These are phyloP conservation scores for Trematomus loennbergii DNA, from an alignment of 2,113 vertebrate genomes.

Conservation along the genomic window DNA sequence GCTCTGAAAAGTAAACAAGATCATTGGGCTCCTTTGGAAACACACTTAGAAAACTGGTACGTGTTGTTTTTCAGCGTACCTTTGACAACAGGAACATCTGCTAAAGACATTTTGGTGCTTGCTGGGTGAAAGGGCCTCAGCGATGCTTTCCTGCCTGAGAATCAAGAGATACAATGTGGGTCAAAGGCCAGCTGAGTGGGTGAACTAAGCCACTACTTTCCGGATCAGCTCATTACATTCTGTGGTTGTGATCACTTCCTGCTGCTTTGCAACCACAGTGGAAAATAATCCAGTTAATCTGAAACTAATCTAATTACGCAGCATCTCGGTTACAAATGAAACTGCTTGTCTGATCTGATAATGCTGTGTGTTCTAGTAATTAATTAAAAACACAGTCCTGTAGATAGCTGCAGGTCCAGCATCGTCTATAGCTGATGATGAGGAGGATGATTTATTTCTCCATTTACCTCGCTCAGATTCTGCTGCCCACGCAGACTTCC, in stretches of 20 bases:
- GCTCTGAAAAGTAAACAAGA: background rate
- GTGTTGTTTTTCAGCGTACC: background rate
- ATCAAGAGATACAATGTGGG: background rate
- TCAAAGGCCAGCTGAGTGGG: slow-evolving; percentile 16
- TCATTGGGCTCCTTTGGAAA: no score
- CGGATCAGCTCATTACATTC: background rate
- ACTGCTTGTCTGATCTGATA: slow-evolving; percentile 18
- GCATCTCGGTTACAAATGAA: background rate
- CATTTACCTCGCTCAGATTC: slow-evolving; percentile 8
- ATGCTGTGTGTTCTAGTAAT: slow-evolving; percentile 18
- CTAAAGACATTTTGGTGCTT: background rate
- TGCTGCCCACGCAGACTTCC: slow-evolving; percentile 66
- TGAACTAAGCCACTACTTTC: slow-evolving; percentile 1
- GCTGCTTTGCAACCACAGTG: slow-evolving; percentile 1
- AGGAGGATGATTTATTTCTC: slow-evolving; percentile 29
- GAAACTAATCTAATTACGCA: slow-evolving; percentile 35
- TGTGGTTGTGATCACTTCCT: slow-evolving; percentile 14
- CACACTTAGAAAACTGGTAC: background rate
- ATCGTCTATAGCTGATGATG: background rate
- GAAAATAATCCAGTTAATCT: slow-evolving; percentile 33
- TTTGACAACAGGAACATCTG: background rate
- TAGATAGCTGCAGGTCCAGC: background rate
- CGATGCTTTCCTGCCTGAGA: background rate
- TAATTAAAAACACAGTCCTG: slow-evolving; percentile 12
- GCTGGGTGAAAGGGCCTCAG: background rate